Evolutionary conservation across 2,797 vertebrate species (phyloP).

Genomic region (Petrocephalus sullivani): DNA sequence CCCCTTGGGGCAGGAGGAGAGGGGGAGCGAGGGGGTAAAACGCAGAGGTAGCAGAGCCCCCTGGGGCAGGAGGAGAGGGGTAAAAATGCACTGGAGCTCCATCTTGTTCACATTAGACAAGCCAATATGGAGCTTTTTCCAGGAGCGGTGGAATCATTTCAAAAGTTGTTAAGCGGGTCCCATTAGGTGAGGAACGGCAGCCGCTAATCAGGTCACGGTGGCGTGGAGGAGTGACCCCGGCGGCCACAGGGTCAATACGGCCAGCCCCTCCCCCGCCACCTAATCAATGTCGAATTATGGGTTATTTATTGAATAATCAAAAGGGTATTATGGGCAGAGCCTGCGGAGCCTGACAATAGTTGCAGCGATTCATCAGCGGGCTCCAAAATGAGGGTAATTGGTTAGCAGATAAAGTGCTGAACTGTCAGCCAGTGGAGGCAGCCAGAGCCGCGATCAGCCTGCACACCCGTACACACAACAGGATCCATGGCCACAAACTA

Average conservation of each 20-base stretch:
- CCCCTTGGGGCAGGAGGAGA: no score
- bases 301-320: slow-evolving; percentile 85
- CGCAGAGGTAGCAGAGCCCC: slow-evolving; percentile 20
- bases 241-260: slow-evolving; percentile 67
- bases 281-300: slow-evolving; percentile 83
- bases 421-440: slow-evolving; percentile 33
- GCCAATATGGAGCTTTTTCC: slow-evolving; percentile 49
- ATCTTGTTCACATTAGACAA: slow-evolving; percentile 64
- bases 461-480: not conserved
- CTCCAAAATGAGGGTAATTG: slow-evolving; percentile 86
- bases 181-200: slow-evolving; percentile 53
- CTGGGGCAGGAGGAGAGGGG: not conserved
- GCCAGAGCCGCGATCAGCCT: not conserved
- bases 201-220: slow-evolving; percentile 63
- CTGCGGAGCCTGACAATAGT: slow-evolving; percentile 50
- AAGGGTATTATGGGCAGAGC: slow-evolving; percentile 65
- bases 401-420: slow-evolving; percentile 81
- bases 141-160: slow-evolving; percentile 57
- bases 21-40: slow-evolving; percentile 34
- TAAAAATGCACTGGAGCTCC: slow-evolving; percentile 58
- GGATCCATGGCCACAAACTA: no score
- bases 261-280: slow-evolving; percentile 36
- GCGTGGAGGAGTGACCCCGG: slow-evolving; percentile 53
- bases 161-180: slow-evolving; percentile 57
- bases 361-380: slow-evolving; percentile 68